phyloP scores from a whole-genome alignment of 2,113 vertebrate species.

The Myrmecobius fasciatus region DNA sequence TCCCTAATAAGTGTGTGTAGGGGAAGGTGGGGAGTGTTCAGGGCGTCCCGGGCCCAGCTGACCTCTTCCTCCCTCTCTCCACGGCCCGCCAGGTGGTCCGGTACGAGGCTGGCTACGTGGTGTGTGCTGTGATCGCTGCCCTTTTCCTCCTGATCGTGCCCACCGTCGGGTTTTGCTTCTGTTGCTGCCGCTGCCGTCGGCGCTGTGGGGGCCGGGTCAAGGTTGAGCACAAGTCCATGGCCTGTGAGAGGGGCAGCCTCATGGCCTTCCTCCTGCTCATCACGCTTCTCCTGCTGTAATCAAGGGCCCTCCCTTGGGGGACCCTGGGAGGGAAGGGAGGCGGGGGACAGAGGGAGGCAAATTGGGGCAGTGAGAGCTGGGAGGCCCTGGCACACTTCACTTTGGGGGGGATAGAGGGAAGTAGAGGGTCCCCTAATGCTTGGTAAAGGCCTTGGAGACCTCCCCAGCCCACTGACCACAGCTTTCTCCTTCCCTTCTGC shows the following conservation, averaged over 20 bases:
- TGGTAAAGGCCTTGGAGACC: background rate
- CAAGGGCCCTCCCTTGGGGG: background rate
- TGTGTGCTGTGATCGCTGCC: slow-evolving; percentile 80
- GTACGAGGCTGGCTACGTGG: slow-evolving; percentile 86
- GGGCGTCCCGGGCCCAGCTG: no score
- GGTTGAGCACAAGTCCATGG: slow-evolving; percentile 77
- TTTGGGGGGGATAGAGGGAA: background rate
- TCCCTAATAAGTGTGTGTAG: background rate
- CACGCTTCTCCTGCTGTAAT: slow-evolving; percentile 86
- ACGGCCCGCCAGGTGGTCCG: slow-evolving; percentile 80
- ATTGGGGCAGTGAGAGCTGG: background rate
- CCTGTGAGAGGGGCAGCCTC: slow-evolving; percentile 79
- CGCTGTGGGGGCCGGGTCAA: slow-evolving; percentile 79
- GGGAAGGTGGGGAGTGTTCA: background rate
- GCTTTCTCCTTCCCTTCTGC: rapidly evolving
- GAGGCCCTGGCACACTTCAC: slow-evolving; percentile 19
- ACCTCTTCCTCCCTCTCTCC: background rate
- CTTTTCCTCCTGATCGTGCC: slow-evolving; percentile 85
- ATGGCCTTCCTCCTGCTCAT: slow-evolving; percentile 81
- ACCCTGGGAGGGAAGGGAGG: background rate
- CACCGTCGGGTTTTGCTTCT: slow-evolving; percentile 81
- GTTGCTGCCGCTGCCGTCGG: slow-evolving; percentile 77
- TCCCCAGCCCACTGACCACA: background rate
- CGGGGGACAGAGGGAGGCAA: background rate
- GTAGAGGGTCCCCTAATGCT: background rate